Conservation (phyloP, 2,113 vertebrate species). For the Rhea pennata region DNA sequence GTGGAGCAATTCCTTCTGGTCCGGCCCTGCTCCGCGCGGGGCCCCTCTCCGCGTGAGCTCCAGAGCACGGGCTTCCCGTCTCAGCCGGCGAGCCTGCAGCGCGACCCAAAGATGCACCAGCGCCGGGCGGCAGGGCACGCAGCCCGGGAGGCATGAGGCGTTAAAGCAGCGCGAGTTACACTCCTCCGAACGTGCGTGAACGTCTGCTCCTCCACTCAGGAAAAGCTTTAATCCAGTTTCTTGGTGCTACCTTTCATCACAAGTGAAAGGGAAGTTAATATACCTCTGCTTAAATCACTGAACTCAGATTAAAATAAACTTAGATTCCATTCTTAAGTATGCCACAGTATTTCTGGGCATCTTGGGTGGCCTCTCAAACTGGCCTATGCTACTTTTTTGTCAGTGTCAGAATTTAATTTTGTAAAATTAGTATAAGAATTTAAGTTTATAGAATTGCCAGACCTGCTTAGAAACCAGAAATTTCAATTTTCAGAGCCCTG, state of each 20-base stretch:
- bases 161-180: neutral
- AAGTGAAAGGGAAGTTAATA: neutral
- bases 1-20: constrained; percentile 1
- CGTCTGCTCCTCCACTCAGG: neutral
- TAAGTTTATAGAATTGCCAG: neutral
- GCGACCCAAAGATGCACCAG: neutral
- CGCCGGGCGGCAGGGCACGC: neutral
- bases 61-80: neutral
- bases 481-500: neutral
- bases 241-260: neutral
- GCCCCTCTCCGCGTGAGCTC: neutral
- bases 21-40: neutral
- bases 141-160: neutral
- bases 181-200: neutral
- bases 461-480: accelerated
- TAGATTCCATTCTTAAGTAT: neutral
- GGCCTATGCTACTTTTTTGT: neutral
- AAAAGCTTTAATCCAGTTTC: neutral
- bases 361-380: neutral
- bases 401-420: too few species aligned
- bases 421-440: neutral
- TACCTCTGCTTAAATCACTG: neutral
- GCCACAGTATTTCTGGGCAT: accelerated
- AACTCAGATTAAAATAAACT: neutral
- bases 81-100: neutral